Percentiles rank a stretch among this genome's conserved stretches.
Conservation (phyloP, 2,113 vertebrate genomes). For the Gorsachius goisagi region DNA sequence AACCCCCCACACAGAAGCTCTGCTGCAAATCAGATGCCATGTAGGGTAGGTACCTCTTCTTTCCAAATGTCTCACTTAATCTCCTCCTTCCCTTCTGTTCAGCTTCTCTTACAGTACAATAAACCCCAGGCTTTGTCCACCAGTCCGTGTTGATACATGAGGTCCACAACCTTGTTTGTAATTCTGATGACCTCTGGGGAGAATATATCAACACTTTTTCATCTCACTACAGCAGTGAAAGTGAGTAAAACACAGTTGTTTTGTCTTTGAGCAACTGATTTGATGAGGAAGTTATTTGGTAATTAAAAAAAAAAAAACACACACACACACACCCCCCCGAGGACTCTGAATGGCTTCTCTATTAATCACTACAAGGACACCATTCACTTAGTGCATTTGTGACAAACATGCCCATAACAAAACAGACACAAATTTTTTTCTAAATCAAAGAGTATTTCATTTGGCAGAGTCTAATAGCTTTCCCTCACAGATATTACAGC, state of each 20-base stretch:
- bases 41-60: not conserved
- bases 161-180: not conserved
- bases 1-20: not conserved
- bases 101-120: not conserved
- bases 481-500: not conserved
- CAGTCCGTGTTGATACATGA: not conserved
- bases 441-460: not conserved
- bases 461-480: not conserved
- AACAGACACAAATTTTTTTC: not conserved
- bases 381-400: not conserved
- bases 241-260: not conserved
- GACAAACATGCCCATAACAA: not conserved
- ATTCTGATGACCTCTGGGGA: not conserved
- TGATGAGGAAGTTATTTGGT: not conserved
- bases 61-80: conserved; percentile 10
- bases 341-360: not conserved
- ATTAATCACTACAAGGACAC: not conserved
- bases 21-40: not conserved
- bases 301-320: not conserved
- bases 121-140: not conserved
- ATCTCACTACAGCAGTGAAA: conserved; percentile 21
- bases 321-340: not conserved
- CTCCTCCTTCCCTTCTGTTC: conserved; percentile 32
- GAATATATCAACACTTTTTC: conserved; percentile 36
- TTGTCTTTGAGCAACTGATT: not conserved